Evolutionary conservation across 2,888 invertebrate genomes (phyloP), one percentile per base, ranked within the genome.

Genomic region (Agrilus cyanescens): DNA sequence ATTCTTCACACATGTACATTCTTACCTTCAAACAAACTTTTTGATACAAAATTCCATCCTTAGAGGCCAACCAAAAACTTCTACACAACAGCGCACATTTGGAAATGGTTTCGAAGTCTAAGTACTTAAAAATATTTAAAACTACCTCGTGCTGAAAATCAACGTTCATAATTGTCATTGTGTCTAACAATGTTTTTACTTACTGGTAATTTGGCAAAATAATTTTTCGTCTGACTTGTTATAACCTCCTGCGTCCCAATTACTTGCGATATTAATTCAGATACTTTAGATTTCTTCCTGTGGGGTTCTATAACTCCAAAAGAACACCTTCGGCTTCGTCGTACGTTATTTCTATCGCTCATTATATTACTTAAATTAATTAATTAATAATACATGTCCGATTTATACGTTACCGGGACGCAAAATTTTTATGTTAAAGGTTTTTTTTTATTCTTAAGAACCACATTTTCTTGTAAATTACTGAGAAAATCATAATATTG

Each of bases 51-150:
- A 52, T 49, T 44, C 50, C 47, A 39, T 58, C 56, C 44, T 54
- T 57, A 15, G 59, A 57, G 38, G 54, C 46, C 44, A 56, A 50
- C 46, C 56, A 50, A 36, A 59, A 54, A 29, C 53, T 56, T 50
- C 53, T 54, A 48, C 59, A 59, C 37, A 59, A 35, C 41, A 49
- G 53, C 35, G 57, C 54, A 54, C 57, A 58, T 18, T 50, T 46
- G 33, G 49, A 51, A 16, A 59, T 53, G 4, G 55, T 53, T 46
- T 56, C 53, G 38, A 58, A 50, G 38, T 59, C 59, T 44, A 59
- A 46, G 41, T 55, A 51, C 45, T 52, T 47, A 37, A 58, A 59
- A 41, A 59, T 57, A 38, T 50, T 53, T 34, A 57, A 43, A 38
- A 59, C 45, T 40, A 57, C 41, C 42, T 53, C 46, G 44, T 54